Conservation (phyloP, 2,113 vertebrate species). For the Cebidichthys violaceus region DNA sequence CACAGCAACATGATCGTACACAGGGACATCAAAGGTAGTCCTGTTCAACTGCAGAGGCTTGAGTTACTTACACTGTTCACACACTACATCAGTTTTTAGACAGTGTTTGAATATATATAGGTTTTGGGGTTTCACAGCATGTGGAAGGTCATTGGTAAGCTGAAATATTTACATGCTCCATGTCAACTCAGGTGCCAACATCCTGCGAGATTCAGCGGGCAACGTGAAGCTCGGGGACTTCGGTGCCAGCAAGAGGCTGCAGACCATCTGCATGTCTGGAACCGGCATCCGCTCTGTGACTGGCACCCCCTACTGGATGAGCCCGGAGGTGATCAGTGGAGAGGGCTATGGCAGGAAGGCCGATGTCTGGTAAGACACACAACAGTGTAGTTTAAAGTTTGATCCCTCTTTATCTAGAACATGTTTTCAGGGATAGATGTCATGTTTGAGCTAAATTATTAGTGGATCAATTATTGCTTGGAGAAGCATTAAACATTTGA, state of each 20-base stretch:
- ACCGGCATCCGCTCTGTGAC: constrained; percentile 94
- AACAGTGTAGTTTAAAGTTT: neutral
- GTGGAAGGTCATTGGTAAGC: neutral
- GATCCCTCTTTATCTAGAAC: neutral
- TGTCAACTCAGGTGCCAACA: constrained; percentile 90
- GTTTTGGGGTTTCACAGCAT: neutral
- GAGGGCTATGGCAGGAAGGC: constrained; percentile 96
- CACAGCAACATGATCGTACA: constrained; percentile 99
- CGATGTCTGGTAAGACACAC: constrained; percentile 89
- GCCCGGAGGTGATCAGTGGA: constrained; percentile 96
- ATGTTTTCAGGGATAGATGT: neutral
- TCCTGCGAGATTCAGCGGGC: constrained; percentile 93
- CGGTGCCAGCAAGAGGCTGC: constrained; percentile 95
- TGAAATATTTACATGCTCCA: constrained; percentile 13
- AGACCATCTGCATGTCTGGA: constrained; percentile 97
- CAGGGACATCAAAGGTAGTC: constrained; percentile 95
- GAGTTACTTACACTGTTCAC: neutral
- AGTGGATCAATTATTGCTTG: neutral
- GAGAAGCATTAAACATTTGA: neutral
- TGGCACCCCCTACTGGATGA: constrained; percentile 98
- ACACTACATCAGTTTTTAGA: neutral
- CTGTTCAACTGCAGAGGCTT: neutral
- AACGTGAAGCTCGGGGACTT: constrained; percentile 98
- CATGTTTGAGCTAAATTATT: neutral
- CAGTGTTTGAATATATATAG: neutral